Percentiles rank a stretch among this genome's conserved stretches.
phyloP scores from a whole-genome alignment of 2,797 vertebrate species.

The Aldrovandia affinis region DNA sequence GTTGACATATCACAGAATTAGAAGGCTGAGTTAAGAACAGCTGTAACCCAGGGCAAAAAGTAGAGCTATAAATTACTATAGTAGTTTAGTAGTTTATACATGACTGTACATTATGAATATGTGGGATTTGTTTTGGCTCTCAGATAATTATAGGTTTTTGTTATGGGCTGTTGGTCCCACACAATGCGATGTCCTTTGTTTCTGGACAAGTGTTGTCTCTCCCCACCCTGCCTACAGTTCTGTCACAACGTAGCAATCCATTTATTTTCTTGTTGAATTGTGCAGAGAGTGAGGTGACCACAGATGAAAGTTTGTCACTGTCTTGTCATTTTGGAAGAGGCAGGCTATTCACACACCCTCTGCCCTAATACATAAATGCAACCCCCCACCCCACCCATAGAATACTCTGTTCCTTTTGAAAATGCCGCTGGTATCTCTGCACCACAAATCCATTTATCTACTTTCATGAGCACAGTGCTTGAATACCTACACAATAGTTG shows the following conservation, averaged over 20 bases:
- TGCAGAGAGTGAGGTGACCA: conserved; percentile 70
- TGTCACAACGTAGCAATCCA: conserved; percentile 83
- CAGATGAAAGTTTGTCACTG: conserved; percentile 89
- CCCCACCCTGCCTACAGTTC: conserved; percentile 75
- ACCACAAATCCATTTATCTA: conserved; percentile 86
- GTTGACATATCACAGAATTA: background rate
- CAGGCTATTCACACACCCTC: conserved; percentile 78
- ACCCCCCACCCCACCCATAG: conserved; percentile 53
- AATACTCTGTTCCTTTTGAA: conserved; percentile 72
- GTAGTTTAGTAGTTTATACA: conserved; percentile 43
- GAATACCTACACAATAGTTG: conserved; percentile 74
- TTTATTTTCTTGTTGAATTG: conserved; percentile 83
- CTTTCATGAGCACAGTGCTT: conserved; percentile 75
- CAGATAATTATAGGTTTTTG: conserved; percentile 83
- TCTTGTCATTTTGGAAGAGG: conserved; percentile 84
- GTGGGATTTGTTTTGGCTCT: conserved; percentile 78
- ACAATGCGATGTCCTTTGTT: conserved; percentile 77
- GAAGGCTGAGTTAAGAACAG: background rate
- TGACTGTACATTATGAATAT: conserved; percentile 71
- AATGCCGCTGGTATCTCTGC: conserved; percentile 78
- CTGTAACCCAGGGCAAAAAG: background rate
- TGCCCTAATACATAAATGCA: conserved; percentile 75
- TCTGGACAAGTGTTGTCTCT: conserved; percentile 69
- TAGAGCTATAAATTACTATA: conserved; percentile 13
- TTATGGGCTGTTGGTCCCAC: conserved; percentile 69